These are phyloP conservation scores for Ptychodera flava DNA, from an alignment of 35 echinoderm and acorn worm species.

Conservation along the genomic window DNA sequence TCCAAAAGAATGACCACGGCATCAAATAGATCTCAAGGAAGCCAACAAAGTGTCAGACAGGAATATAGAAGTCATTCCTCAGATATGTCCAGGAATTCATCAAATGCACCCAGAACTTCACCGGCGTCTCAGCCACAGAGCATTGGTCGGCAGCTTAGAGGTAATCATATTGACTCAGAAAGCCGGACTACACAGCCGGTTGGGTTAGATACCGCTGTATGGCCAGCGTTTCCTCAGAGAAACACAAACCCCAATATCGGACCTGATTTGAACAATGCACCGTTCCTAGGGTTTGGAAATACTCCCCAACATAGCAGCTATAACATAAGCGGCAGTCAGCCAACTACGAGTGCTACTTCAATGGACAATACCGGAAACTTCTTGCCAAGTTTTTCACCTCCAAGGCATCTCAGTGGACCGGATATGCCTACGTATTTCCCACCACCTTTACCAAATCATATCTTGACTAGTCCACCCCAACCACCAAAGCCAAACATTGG, in stretches of 20 bases:
- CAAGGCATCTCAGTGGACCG: conserved; percentile 29
- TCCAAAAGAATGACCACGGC: neutral
- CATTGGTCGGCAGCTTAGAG: neutral
- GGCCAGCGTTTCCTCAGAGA: neutral
- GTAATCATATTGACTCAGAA: neutral
- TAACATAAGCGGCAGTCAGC: neutral
- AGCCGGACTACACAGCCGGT: neutral
- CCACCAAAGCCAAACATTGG: conserved; percentile 14
- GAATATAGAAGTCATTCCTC: neutral
- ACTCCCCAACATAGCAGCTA: neutral
- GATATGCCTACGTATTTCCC: conserved; percentile 54
- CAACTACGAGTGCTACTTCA: neutral
- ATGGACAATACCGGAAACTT: neutral
- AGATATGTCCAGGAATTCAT: neutral
- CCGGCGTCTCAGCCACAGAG: neutral
- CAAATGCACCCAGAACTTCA: neutral
- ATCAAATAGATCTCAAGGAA: neutral
- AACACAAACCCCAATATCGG: no score
- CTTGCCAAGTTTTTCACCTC: conserved; percentile 35
- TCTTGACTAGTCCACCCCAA: conserved; percentile 51
- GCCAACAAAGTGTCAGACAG: neutral
- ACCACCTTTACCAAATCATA: conserved; percentile 16
- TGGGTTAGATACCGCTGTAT: neutral
- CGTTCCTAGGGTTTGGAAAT: neutral
- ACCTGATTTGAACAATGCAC: neutral